A percentile compares a stretch with the other conserved stretches of the same genome.
Conservation (phyloP, 53 echinoderm and acorn worm genomes). For the Arbacia lixula region DNA sequence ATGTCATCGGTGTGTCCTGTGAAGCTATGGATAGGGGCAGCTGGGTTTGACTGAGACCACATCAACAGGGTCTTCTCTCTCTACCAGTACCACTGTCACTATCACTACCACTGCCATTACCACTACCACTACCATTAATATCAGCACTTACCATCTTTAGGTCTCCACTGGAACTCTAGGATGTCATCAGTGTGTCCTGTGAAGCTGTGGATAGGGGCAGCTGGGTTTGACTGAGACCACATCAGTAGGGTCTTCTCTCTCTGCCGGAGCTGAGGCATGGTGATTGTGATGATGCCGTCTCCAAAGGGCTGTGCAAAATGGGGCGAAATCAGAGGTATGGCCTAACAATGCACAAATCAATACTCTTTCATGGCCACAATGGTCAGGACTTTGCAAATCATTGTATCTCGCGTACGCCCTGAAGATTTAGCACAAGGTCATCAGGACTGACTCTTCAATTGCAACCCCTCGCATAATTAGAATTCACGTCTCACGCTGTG, state of each 20-base stretch:
- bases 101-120: neutral
- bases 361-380: too few species aligned
- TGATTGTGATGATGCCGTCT: constrained; percentile 87
- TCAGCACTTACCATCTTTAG: constrained; percentile 38
- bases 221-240: constrained; percentile 80
- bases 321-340: too few species aligned
- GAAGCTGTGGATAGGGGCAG: constrained; percentile 78
- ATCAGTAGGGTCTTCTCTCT: constrained; percentile 87
- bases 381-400: too few species aligned
- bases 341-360: too few species aligned
- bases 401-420: too few species aligned
- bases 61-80: constrained; percentile 87
- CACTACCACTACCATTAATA: neutral
- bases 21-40: constrained; percentile 78
- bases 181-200: constrained; percentile 92
- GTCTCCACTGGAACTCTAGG: constrained; percentile 96
- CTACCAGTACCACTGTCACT: constrained; percentile 36
- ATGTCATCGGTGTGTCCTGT: constrained; percentile 92
- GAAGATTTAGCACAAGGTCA: too few species aligned
- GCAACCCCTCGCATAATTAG: too few species aligned
- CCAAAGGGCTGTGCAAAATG: constrained; percentile 90
- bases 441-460: too few species aligned
- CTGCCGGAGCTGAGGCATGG: constrained; percentile 87
- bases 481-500: too few species aligned
- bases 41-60: constrained; percentile 80